phyloP scores from a whole-genome alignment of 2,113 vertebrate genomes.

The Chionomys nivalis region DNA sequence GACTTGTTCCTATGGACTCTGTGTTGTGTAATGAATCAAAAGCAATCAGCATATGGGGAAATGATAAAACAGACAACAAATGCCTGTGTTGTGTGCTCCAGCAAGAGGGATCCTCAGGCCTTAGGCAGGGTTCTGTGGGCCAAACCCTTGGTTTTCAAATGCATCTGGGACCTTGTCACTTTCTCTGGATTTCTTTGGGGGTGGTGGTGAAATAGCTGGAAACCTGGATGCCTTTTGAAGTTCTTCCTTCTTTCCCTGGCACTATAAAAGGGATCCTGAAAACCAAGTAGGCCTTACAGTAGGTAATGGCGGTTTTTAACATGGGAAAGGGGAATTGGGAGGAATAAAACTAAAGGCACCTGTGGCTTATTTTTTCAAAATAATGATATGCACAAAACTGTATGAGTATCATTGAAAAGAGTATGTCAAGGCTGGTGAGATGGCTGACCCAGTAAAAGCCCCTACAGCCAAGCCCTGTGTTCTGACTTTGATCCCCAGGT shows the following conservation, averaged over 20 bases:
- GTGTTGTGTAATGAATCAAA: conserved; percentile 66
- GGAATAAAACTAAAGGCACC: neutral
- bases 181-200: neutral
- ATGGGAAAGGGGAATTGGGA: neutral
- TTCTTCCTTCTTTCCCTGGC: conserved; percentile 30
- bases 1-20: conserved; percentile 64
- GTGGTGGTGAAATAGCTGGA: conserved; percentile 2
- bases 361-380: neutral
- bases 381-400: neutral
- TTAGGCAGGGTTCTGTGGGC: conserved; percentile 34
- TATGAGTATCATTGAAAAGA: neutral
- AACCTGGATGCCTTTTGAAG: conserved; percentile 16
- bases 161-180: neutral
- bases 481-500: neutral
- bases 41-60: conserved; percentile 64
- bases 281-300: neutral
- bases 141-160: conserved; percentile 42
- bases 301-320: neutral
- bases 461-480: neutral
- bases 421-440: neutral
- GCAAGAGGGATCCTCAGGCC: neutral
- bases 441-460: neutral
- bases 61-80: neutral
- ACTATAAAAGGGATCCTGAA: neutral
- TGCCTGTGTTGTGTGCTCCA: neutral